Evolutionary conservation across 2,888 invertebrate species (phyloP), one percentile per base, ranked within the genome.

Genomic region (Pyrrhosoma nymphula): DNA sequence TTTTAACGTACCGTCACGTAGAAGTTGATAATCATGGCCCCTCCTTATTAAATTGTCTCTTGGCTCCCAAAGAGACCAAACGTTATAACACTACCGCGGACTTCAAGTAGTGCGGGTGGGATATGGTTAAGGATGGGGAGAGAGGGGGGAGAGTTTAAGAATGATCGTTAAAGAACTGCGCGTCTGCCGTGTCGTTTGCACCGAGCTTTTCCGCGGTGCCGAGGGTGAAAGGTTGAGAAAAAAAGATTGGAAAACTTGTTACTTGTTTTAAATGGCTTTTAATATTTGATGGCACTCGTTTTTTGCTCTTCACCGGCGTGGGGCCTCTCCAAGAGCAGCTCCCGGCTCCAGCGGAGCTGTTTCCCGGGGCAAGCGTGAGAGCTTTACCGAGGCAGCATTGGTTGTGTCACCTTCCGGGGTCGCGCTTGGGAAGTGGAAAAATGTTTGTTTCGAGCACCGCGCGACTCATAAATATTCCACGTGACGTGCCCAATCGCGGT

Each of bases 191-290:
- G 82, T 30, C 16, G 82, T 82, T 30, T 16, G 82, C 18, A n/a
- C 35, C 69, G 26, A 26, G 12, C 82, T 82, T 82, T 26, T 82
- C 20, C 82, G 30, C 82, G n/a, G n/a, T 69, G n/a, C n/a, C n/a
- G 69, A 60, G 60, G 60, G 60, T 60, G 60, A n/a, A 69, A 69
- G 69, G n/a, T 12, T 20, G 69, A 69, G n/a, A n/a, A 69, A 69
- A n/a, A 69, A 69, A 69, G 20, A 20, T 8, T 6, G n/a, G 14
- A 47, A 8, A 47, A 69, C 69, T 82, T 35, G 30, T 82, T 35
- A 82, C 82, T 82, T 82, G 82, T 35, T 82, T 82, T 30, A 35
- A 82, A 82, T 82, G 82, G 82, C 82, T 82, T 82, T 35, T 16
- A 60, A 82, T 82, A 82, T 82, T 82, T 82, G 35, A 82, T 82